Evolutionary conservation across 2,888 invertebrate species (phyloP), one percentile per base, ranked within the genome.

Genomic region (Mylabris sibirica): DNA sequence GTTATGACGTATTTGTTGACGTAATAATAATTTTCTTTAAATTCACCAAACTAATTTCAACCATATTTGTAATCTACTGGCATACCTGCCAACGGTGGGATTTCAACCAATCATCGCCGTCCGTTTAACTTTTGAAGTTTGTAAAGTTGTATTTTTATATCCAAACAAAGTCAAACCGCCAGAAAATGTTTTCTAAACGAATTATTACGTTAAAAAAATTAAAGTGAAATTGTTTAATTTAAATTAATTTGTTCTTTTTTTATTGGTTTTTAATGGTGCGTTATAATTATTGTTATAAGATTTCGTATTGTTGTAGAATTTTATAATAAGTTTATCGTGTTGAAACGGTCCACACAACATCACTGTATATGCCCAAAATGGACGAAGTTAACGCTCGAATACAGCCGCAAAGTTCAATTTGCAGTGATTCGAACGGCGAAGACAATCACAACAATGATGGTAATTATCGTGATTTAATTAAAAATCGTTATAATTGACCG

Each of bases 351-450:
- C 38, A 14, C 30, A 30, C 30, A 30, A 30, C 30, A 30, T 30
- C 30, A 77, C 77, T 24, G n/a, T n/a, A 60, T 63, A 64, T 12
- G 20, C 78, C 78, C 83, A 85, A 85, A 84, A 85, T 85, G 85
- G 85, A 85, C 82, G 85, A 83, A 82, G 78, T 79, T 79, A 83
- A 81, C 80, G 81, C 80, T 81, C 81, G 78, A 77, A 81, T 82
- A 74, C 80, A 81, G 70, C 81, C 84, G 68, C 85, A 85, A 78
- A 78, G 81, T 75, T 84, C 85, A 59, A 76, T 84, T 68, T 84
- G 83, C 71, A 85, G 84, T 75, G 85, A 85, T 77, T 84, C 84
- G 17, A 84, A 81, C 67, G 81, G 81, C 41, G 85, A 85, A 64
- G 84, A 84, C 66, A 70, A 74, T 62, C 73, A 76, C 57, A 82